Percentiles rank a stretch among this genome's conserved stretches.
Evolutionary conservation across 2,113 vertebrate genomes (phyloP).

Genomic region (Austrofundulus limnaeus): DNA sequence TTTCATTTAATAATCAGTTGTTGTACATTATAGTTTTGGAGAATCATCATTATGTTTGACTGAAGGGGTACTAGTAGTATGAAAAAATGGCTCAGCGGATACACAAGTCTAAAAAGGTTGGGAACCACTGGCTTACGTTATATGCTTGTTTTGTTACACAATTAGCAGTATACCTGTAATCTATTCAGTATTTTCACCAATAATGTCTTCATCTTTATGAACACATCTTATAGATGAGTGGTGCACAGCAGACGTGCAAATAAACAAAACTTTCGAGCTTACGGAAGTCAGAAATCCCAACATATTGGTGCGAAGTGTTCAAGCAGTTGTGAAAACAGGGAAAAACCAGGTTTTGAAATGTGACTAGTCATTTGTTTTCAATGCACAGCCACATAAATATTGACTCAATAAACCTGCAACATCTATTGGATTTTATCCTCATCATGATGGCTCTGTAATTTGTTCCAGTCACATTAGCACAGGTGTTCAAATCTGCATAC

Average conservation of each 20-base stretch:
- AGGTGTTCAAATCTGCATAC: conserved; percentile 35
- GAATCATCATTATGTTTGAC: no score
- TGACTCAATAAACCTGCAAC: conserved; percentile 64
- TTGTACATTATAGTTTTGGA: no score
- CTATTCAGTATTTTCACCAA: neutral
- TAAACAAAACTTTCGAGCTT: neutral
- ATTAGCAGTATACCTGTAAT: no score
- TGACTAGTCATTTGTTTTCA: conserved; percentile 67
- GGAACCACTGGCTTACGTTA: no score
- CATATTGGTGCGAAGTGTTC: neutral
- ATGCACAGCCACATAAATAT: conserved; percentile 46
- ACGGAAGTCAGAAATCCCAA: neutral
- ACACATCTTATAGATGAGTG: neutral
- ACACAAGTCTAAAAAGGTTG: no score
- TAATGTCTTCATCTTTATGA: neutral
- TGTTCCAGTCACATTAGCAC: conserved; percentile 49
- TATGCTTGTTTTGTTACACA: no score
- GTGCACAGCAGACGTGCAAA: neutral
- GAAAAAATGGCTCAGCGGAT: no score
- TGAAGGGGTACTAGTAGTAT: no score
- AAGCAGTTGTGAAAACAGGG: conserved; percentile 15
- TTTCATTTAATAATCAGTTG: no score
- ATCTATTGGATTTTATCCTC: conserved; percentile 59
- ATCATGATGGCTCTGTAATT: conserved; percentile 73
- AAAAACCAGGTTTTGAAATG: conserved; percentile 25